Evolutionary conservation across 2,113 vertebrate genomes (phyloP), one percentile per base, ranked within the genome.

Genomic region (Oostethus manadensis): DNA sequence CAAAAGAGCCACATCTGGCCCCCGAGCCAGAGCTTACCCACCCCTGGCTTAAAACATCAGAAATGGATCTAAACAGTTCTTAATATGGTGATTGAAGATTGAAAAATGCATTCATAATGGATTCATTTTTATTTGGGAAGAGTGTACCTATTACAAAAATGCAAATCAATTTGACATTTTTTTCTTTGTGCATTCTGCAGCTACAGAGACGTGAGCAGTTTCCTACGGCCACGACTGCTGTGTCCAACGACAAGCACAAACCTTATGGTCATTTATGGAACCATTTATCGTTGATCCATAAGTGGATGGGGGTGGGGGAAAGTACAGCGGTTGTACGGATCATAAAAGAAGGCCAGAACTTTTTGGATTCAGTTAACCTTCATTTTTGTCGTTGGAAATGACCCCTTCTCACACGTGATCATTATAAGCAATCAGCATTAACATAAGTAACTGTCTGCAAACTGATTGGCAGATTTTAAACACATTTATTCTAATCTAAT

Each of bases 141-240:
- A 5, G 23, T 26, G 23, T 26, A 26, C 23, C 23, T n/a, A 26
- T 26, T 26, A 26, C 3, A 26, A 26, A 2, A 3, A 26, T 26
- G 2, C 5, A 2, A 26, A 26, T 26, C 2, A 2, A 26, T 26
- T 35, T 55, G 8, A 38, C n/a, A 38, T 57, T 14, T 71, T 33
- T 80, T 20, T 69, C 29, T 45, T 76, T 85, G 81, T 77, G 42
- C 46, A 62, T 68, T 64, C 63, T 53, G 42, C 68, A 67, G 68
- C 23, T 60, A 10, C 55, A 48, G 21, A 64, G 62, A 74, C 29
- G 1, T 58, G 60, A 64, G 20, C 53, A 57, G 20, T 46, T 53
- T 38, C 58, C 38, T n/a, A 21, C 23, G 49, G 61, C 50, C 43
- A 51, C 64, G 58, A 29, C 57, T 14, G 23, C 58, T 14, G 47